Conservation (phyloP, 2,888 invertebrate genomes). For the Hartigia nigra region DNA sequence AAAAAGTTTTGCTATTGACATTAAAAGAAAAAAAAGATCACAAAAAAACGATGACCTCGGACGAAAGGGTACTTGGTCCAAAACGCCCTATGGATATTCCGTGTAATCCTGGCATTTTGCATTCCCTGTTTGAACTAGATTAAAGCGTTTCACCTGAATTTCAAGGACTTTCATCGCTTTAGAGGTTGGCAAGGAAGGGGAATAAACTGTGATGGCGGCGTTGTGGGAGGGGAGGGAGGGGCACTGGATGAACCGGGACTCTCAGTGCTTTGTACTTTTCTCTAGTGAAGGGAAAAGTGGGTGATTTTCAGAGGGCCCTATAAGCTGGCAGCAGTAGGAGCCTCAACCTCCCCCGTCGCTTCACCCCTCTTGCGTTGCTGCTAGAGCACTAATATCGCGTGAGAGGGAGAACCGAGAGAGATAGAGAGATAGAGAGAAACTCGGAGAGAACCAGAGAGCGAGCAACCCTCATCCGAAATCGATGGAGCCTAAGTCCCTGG, state of each 20-base stretch:
- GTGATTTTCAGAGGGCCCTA: neutral
- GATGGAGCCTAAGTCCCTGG: conserved; percentile 61
- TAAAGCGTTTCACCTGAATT: neutral
- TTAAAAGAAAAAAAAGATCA: neutral
- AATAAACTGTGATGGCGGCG: neutral
- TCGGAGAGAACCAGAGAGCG: neutral
- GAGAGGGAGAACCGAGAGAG: no score
- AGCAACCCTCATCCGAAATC: conserved; percentile 52
- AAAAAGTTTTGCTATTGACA: neutral
- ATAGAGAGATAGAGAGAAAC: no score
- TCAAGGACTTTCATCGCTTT: neutral
- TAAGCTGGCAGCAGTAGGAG: neutral
- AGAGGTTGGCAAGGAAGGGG: neutral
- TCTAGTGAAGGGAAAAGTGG: neutral
- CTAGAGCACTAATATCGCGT: conserved; percentile 40
- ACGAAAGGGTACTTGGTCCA: no score
- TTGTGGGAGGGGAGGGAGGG: no score
- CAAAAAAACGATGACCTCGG: no score
- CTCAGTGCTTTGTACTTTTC: neutral
- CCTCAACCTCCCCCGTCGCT: conserved; percentile 7
- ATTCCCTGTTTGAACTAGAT: neutral
- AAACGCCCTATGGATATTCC: neutral
- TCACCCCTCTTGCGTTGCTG: conserved; percentile 19
- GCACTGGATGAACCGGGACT: neutral
- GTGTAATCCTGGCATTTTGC: neutral